These are phyloP conservation scores for Nothocercus nigrocapillus DNA, from an alignment of 2,113 vertebrate genomes.

Conservation along the genomic window DNA sequence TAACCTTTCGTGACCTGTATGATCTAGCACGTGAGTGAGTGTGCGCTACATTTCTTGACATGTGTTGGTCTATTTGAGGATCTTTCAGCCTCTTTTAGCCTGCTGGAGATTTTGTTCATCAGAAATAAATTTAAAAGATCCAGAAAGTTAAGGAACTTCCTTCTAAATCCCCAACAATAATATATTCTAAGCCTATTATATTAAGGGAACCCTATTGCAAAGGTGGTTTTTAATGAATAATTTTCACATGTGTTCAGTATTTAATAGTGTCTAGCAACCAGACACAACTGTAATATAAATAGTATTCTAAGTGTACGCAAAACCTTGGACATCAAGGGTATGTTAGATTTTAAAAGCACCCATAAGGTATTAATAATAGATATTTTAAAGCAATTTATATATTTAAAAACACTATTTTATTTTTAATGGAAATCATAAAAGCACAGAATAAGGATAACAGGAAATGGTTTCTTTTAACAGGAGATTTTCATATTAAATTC, in stretches of 20 bases:
- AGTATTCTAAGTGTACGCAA: not conserved
- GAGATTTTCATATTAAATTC: slow-evolving; percentile 31
- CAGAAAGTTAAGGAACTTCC: not conserved
- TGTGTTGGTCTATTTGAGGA: not conserved
- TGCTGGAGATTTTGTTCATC: not conserved
- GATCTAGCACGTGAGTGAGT: not conserved
- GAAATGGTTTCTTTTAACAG: slow-evolving; percentile 33
- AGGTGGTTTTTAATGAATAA: not conserved
- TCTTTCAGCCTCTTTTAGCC: not conserved
- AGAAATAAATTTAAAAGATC: not conserved
- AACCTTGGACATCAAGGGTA: not conserved
- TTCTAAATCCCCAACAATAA: not conserved
- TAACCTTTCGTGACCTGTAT: not conserved
- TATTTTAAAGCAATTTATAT: not conserved
- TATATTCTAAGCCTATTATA: not conserved
- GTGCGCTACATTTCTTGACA: not conserved
- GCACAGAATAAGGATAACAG: slow-evolving; percentile 52
- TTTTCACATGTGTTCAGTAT: not conserved
- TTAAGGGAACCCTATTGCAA: not conserved
- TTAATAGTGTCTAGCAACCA: not conserved
- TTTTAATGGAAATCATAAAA: slow-evolving; percentile 55
- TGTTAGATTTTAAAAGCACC: slow-evolving; percentile 40
- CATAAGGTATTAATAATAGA: too few species aligned
- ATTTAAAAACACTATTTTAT: slow-evolving; percentile 55
- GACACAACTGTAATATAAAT: not conserved